Conservation (phyloP, 2,888 invertebrate genomes). For the Ichneumon xanthorius region DNA sequence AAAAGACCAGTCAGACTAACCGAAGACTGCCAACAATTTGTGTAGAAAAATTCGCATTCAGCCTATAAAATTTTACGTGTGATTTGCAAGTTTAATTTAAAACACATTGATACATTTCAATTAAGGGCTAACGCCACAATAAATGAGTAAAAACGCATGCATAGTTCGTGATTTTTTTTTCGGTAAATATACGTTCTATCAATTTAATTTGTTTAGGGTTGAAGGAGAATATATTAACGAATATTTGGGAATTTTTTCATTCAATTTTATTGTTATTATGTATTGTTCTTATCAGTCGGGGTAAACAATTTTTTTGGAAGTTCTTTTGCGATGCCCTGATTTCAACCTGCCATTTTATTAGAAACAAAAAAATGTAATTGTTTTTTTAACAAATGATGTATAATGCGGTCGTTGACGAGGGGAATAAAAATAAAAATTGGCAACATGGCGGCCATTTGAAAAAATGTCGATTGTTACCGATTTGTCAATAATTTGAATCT, state of each 20-base stretch:
- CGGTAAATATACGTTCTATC: not conserved
- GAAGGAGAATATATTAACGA: not conserved
- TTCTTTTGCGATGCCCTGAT: no score
- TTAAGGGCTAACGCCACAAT: not conserved
- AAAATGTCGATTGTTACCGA: not conserved
- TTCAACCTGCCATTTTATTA: no score
- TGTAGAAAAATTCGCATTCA: not conserved
- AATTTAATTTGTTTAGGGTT: not conserved
- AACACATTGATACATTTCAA: not conserved
- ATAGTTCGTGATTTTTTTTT: no score
- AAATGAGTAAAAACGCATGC: not conserved
- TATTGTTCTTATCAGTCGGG: no score
- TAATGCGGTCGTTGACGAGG: not conserved
- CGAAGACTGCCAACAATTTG: not conserved
- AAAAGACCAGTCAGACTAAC: not conserved
- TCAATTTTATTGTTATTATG: no score
- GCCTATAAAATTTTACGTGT: slow-evolving; percentile 6
- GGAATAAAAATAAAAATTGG: not conserved
- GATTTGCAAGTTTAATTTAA: not conserved
- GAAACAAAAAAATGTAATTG: no score
- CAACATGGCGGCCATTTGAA: not conserved
- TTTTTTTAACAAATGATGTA: not conserved
- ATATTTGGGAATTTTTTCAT: not conserved
- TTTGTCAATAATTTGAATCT: not conserved
- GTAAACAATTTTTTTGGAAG: no score